Evolutionary conservation across 1,140 invertebrate species (phyloP).

Genomic region (Drosophila subobscura): DNA sequence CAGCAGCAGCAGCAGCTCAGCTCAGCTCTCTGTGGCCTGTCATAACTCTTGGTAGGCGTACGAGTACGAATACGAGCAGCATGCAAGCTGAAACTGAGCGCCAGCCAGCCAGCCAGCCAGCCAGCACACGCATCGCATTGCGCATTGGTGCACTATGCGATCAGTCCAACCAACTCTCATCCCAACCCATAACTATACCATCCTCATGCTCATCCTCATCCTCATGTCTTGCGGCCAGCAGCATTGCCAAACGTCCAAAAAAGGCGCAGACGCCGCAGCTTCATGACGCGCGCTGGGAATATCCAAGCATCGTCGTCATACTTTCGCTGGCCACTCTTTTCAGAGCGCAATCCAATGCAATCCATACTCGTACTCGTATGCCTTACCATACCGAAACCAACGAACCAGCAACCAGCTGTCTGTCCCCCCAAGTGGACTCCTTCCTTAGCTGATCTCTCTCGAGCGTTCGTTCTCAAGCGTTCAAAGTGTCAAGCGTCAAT

Average conservation of each 20-base stretch:
- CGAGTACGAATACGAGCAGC: constrained; percentile 33
- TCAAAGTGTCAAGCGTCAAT: constrained; percentile 77
- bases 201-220: constrained; percentile 30
- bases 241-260: constrained; percentile 60
- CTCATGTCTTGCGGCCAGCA: background rate
- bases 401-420: constrained; percentile 14
- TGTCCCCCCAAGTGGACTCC: background rate
- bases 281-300: constrained; percentile 77
- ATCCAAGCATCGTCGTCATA: constrained; percentile 63
- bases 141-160: constrained; percentile 56
- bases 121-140: constrained; percentile 2
- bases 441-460: constrained; percentile 6
- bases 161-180: constrained; percentile 13
- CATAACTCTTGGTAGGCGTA: constrained; percentile 75
- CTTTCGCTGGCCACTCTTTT: constrained; percentile 52
- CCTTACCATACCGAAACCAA: constrained; percentile 6
- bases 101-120: constrained; percentile 20
- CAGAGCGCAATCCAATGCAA: constrained; percentile 2
- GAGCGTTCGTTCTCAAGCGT: constrained; percentile 42
- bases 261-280: constrained; percentile 77
- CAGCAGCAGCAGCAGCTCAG: background rate
- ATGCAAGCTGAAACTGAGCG: constrained; percentile 35
- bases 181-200: constrained; percentile 24
- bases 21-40: constrained; percentile 54
- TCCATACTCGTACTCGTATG: constrained; percentile 12